Evolutionary conservation across 1,140 invertebrate genomes (phyloP), one percentile per base, ranked within the genome.

Genomic region (Drusus annulatus): DNA sequence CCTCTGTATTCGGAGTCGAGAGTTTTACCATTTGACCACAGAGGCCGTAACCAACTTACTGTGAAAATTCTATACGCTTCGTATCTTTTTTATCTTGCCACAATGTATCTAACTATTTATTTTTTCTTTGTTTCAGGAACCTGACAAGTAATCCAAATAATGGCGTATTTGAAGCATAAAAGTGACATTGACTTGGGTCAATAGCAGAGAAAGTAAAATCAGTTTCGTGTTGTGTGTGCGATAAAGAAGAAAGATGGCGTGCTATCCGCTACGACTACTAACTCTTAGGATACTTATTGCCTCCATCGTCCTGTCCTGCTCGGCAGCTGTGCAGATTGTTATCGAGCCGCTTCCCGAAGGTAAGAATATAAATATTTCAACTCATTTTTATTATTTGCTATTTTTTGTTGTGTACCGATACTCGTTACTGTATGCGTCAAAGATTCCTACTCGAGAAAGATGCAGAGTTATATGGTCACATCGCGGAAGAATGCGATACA

Each of bases 271-370:
- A 15, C 52, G 19, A n/a, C 54, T 76, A 31, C 21, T 36, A 25
- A 62, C n/a, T 54, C 19, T 58, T 10, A 71, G 68, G 65, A 56
- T 71, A 28, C 28, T 80, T 56, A 23, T 80, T n/a, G 23, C 74
- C 0, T 54, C 75, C 10, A 52, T 28, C 21, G 50, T 83, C 31
- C 65, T 77, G 25, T 21, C 69, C 45, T n/a, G 31, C 13, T 52
- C 71, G 10, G 52, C 60, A 10, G 79, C 79, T 19, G 73, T 83
- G 56, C 81, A 83, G 69, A 83, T 83, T 25, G 81, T 80, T 31
- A 83, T 83, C 23, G 81, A 83, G 52, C 81, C 81, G 16, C 60
- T 83, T 17, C 81, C 81, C 28, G 81, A 71, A 80, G 81, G 81
- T 83, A 74, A 80, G 81, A 74, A 10, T n/a, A n/a, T n/a, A n/a